A percentile compares a stretch with the other conserved stretches of the same genome.
phyloP scores from a whole-genome alignment of 2,113 vertebrate species.

The Cryptomyrus ogoouensis region DNA sequence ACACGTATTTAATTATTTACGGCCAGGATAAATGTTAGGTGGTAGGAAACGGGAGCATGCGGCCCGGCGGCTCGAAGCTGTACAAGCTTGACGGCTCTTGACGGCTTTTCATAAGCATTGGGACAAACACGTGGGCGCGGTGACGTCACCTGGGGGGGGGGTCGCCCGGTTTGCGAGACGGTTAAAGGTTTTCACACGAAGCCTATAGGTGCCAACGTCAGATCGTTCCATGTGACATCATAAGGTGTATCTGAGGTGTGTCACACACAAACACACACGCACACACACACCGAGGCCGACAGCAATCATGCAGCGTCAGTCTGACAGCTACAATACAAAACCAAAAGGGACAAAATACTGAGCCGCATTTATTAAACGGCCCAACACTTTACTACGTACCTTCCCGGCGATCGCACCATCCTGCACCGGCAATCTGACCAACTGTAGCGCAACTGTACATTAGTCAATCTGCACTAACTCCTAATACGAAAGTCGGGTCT shows the following conservation, averaged over 20 bases:
- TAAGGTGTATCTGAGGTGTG: neutral
- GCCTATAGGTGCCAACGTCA: neutral
- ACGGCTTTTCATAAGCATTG: neutral
- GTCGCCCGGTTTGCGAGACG: neutral
- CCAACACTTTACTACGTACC: neutral
- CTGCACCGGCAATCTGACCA: neutral
- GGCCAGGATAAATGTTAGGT: neutral
- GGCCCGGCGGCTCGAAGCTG: neutral
- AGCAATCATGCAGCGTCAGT: neutral
- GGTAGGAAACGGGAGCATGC: neutral
- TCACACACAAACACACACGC: neutral
- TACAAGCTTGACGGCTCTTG: neutral
- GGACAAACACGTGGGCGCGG: neutral
- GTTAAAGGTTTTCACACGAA: neutral
- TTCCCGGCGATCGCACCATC: neutral
- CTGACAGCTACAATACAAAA: neutral
- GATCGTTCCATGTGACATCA: neutral
- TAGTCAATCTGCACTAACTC: neutral
- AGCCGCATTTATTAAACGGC: neutral
- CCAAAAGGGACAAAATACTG: neutral
- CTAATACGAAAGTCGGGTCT: neutral
- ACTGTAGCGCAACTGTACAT: neutral
- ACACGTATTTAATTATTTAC: neutral
- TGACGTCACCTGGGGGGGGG: neutral
- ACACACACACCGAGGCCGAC: neutral